Base-by-base conservation (phyloP, 2,113 vertebrate species). In the Colaptes auratus region DNA sequence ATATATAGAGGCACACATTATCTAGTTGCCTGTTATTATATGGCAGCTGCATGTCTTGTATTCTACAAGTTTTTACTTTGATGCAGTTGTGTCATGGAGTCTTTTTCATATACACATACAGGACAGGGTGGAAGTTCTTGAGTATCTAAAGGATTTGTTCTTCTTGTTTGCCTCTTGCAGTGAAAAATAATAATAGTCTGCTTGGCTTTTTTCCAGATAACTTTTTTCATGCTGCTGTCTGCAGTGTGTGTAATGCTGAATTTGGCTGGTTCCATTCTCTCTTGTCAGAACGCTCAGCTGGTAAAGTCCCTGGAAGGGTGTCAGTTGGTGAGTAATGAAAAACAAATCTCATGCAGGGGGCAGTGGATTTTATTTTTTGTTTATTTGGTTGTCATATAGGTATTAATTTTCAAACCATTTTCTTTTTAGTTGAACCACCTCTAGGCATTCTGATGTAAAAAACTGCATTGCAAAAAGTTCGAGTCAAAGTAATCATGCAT, bases 231-330 rank as follows among this genome's bases (percentile, higher is more conserved):
- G 99, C 97, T 99, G 96, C 98, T 99, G 81, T 99, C 99, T 12
- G 99, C 99, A 1, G 99, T 99, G 95, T 99, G 99, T 12, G 99
- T 99, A 89, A 99, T 99, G 99, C 98, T 99, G 94, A 99, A 99
- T 97, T 97, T 99, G 97, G 99, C 99, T 1, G 99, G 99, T 39
- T 99, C 99, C 86, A 99, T 99, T 89, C 98, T 99, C 48, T 99
- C 99, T 95, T 99, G 99, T 96, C 99, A 99, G 98, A 99, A 99
- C 0, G 99, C 99, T 96, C 99, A 99, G 98, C 98, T 99, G 70
- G 99, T 99, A 93, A 98, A 97, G 96, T 99, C 99, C 33, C 97
- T 99, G 93, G 98, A 99, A 97, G 98, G 98, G 96, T 99, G 99
- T 98, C 99, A 99, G 96, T 91, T 99, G 99, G 99, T 99, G 97